Conservation (phyloP, 2,888 invertebrate genomes). For the Lepidochrysops patricia region DNA sequence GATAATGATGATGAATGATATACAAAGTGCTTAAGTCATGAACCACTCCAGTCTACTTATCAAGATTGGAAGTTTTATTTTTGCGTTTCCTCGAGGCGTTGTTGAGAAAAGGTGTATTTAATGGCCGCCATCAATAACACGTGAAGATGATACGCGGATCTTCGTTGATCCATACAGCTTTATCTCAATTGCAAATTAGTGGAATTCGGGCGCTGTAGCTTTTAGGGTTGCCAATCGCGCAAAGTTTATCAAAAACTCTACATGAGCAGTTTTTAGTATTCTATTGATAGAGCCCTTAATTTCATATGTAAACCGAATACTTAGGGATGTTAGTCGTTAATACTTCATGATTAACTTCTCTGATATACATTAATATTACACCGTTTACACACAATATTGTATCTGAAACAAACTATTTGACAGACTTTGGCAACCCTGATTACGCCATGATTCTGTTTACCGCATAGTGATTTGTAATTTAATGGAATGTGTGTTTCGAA, state of each 20-base stretch:
- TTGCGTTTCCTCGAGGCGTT: conserved; percentile 43
- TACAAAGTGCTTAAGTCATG: neutral
- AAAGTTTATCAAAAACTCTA: neutral
- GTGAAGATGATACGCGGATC: conserved; percentile 61
- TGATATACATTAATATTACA: too few relatives aligned
- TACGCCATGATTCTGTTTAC: conserved; percentile 3
- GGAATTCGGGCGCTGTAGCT: conserved; percentile 46
- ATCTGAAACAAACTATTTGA: neutral
- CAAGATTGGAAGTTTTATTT: conserved; percentile 67
- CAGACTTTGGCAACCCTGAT: neutral
- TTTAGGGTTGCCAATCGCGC: neutral
- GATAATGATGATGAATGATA: neutral
- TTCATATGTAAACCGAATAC: too few relatives aligned
- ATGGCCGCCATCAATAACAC: conserved; percentile 73
- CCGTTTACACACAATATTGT: too few relatives aligned
- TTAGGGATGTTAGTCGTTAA: too few relatives aligned
- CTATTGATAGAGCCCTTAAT: too few relatives aligned
- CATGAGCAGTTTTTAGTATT: too few relatives aligned
- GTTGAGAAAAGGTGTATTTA: conserved; percentile 66
- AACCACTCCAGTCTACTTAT: conserved; percentile 36
- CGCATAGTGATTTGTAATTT: conserved; percentile 49
- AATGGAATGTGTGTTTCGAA: conserved; percentile 41
- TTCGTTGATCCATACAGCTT: conserved; percentile 50
- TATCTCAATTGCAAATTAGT: conserved; percentile 72
- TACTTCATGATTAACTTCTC: too few relatives aligned